A percentile compares a stretch with the other conserved stretches of the same genome.
These are phyloP conservation scores for Spodoptera litura DNA, from an alignment of 1,140 invertebrate genomes.

Conservation along the genomic window DNA sequence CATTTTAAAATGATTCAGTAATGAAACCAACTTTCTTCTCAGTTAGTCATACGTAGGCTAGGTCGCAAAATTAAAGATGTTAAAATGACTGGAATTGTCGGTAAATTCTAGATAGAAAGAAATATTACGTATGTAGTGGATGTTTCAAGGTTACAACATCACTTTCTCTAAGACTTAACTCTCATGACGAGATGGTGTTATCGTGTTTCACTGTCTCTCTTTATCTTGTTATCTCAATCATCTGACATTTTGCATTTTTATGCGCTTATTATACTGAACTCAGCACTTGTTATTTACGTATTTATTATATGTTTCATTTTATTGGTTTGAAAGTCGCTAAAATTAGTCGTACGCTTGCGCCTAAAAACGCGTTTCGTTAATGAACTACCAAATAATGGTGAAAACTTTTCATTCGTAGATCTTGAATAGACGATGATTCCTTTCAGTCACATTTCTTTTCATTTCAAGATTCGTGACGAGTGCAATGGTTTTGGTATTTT, in stretches of 20 bases:
- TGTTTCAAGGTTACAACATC: constrained; percentile 39
- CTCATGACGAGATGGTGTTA: constrained; percentile 44
- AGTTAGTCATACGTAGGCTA: neutral
- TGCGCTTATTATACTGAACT: constrained; percentile 5
- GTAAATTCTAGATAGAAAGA: constrained; percentile 7
- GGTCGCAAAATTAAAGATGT: too few species aligned
- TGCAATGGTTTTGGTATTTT: constrained; percentile 1
- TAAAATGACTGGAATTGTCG: neutral
- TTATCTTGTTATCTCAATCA: constrained; percentile 33
- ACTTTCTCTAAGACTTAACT: constrained; percentile 43
- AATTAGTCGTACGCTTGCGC: too few species aligned
- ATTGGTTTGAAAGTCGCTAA: constrained; percentile 5
- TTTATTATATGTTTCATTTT: neutral
- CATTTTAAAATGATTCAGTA: too few species aligned
- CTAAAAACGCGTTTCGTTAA: too few species aligned
- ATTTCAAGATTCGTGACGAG: constrained; percentile 8
- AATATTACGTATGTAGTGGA: neutral
- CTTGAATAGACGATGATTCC: neutral
- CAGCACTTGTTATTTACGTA: constrained; percentile 25
- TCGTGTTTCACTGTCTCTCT: constrained; percentile 38
- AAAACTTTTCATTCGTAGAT: neutral
- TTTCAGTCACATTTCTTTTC: constrained; percentile 25
- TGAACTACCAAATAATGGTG: neutral
- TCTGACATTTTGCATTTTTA: constrained; percentile 25
- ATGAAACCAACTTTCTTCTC: neutral